Conservation (phyloP, 1,140 invertebrate species). For the Drosophila aff. region DNA sequence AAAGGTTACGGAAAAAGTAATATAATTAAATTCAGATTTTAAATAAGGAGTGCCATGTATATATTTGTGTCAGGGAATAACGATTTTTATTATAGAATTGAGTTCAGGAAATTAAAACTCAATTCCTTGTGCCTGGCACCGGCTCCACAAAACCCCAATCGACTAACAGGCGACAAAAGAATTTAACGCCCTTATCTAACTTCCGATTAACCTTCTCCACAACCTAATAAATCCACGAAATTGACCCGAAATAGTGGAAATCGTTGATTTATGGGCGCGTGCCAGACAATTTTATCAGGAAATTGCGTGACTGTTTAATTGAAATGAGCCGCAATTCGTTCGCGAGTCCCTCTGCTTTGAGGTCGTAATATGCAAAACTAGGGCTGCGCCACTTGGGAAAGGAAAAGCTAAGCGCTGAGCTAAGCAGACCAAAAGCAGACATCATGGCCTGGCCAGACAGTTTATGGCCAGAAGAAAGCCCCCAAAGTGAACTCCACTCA, state of each 20-base stretch:
- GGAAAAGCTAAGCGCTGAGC: conserved; percentile 17
- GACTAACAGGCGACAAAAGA: conserved; percentile 18
- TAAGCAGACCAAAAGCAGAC: conserved; percentile 28
- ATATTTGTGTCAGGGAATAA: neutral
- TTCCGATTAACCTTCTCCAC: conserved; percentile 32
- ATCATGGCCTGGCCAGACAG: conserved; percentile 31
- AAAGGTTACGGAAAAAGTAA: too few species aligned
- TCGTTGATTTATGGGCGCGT: conserved; percentile 65
- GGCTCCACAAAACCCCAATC: neutral
- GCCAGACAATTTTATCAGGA: conserved; percentile 72
- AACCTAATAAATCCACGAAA: conserved; percentile 41
- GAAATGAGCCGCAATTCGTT: conserved; percentile 51
- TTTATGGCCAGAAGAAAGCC: conserved; percentile 53
- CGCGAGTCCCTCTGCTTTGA: too few species aligned
- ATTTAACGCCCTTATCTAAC: conserved; percentile 35
- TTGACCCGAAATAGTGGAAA: conserved; percentile 47
- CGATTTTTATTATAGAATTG: neutral
- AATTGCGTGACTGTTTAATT: conserved; percentile 81
- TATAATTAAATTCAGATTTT: too few species aligned
- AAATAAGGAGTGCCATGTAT: neutral
- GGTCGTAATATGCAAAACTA: conserved; percentile 53
- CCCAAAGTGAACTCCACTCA: conserved; percentile 27
- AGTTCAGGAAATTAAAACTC: neutral
- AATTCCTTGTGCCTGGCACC: conserved; percentile 12
- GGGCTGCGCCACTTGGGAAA: conserved; percentile 33